These are phyloP conservation scores for Fragum whitleyi DNA, from an alignment of 2,888 invertebrate genomes.

Conservation along the genomic window DNA sequence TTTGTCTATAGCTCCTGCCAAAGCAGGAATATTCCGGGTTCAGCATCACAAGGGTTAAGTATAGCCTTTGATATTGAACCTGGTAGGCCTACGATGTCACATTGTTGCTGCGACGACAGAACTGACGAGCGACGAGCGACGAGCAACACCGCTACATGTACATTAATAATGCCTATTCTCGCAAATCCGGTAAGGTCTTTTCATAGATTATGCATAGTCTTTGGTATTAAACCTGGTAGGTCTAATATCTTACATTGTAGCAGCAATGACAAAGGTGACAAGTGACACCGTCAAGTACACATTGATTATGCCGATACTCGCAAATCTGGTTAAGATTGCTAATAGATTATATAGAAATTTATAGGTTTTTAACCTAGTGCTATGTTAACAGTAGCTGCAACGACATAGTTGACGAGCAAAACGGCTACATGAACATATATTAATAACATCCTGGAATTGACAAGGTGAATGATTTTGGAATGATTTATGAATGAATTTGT, in stretches of 20 bases:
- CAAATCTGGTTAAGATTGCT: conserved; percentile 80
- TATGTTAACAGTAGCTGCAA: conserved; percentile 72
- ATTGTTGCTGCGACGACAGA: conserved; percentile 81
- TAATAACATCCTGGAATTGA: no score
- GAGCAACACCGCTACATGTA: conserved; percentile 83
- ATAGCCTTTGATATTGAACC: no score
- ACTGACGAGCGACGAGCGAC: conserved; percentile 82
- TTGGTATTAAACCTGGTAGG: conserved; percentile 78
- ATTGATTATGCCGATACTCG: conserved; percentile 83
- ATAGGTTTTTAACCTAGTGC: no score
- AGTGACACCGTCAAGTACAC: conserved; percentile 83
- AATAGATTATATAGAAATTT: no score
- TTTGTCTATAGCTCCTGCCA: no score
- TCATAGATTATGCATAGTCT: conserved; percentile 73
- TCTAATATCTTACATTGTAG: conserved; percentile 78
- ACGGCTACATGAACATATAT: conserved; percentile 82
- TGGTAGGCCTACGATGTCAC: conserved; percentile 76
- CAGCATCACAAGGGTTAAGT: no score
- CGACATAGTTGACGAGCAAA: conserved; percentile 83
- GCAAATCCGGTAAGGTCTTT: conserved; percentile 80
- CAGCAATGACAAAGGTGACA: conserved; percentile 81
- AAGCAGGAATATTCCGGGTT: no score
- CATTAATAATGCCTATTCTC: conserved; percentile 83
- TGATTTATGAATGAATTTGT: no score
- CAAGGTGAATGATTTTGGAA: no score